Evolutionary conservation across 2,888 invertebrate species (phyloP).

Genomic region (Torymus auratus): DNA sequence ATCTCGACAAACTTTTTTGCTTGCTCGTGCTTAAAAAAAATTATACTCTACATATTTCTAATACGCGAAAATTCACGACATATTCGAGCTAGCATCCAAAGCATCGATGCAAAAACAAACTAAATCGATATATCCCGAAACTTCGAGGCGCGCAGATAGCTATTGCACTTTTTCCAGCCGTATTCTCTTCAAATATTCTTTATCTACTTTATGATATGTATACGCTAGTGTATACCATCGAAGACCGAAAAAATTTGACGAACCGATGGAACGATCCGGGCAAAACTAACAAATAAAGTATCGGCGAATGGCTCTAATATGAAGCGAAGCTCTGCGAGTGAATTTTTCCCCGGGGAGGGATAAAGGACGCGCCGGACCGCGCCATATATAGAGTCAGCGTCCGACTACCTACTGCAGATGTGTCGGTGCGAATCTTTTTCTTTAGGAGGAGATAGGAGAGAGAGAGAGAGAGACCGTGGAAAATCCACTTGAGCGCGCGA

Average conservation of each 20-base stretch:
- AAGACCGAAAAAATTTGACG: slow-evolving; percentile 16
- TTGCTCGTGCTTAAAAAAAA: too few species aligned
- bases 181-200: slow-evolving; percentile 40
- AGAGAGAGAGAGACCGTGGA: slow-evolving; percentile 3
- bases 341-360: background rate
- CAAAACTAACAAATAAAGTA: slow-evolving; percentile 43
- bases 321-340: slow-evolving; percentile 12
- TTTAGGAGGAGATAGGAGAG: background rate
- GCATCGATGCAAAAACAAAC: background rate
- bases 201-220: slow-evolving; percentile 46
- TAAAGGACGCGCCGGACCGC: background rate
- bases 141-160: background rate
- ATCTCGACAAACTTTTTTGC: too few species aligned
- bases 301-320: slow-evolving; percentile 44
- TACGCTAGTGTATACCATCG: background rate
- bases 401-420: background rate
- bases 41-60: background rate
- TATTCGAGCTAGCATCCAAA: background rate
- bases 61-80: background rate
- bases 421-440: slow-evolving; percentile 37
- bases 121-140: slow-evolving; percentile 34
- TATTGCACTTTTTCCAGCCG: slow-evolving; percentile 7
- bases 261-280: background rate
- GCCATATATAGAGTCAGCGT: slow-evolving; percentile 7
- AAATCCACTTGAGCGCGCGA: slow-evolving; percentile 49